Percentiles rank a stretch among this genome's conserved stretches.
Evolutionary conservation across 2,113 vertebrate species (phyloP).

Genomic region (Heloderma charlesbogerti): DNA sequence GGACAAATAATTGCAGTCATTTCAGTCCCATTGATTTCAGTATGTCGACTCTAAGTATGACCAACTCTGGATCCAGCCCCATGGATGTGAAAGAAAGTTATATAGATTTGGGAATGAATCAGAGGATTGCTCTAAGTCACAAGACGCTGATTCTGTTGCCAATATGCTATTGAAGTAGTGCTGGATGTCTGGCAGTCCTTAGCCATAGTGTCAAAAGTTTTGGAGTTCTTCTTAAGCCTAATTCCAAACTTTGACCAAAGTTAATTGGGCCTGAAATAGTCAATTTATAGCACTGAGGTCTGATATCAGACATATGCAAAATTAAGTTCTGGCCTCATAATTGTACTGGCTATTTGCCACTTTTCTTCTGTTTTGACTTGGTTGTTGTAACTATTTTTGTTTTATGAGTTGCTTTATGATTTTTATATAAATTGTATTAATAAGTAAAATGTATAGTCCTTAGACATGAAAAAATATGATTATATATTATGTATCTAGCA

Average conservation of each 20-base stretch:
- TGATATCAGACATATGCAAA: not conserved
- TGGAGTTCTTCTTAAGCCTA: not conserved
- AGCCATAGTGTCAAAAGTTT: not conserved
- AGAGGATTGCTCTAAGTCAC: not conserved
- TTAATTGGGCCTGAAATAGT: not conserved
- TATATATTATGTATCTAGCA: not conserved
- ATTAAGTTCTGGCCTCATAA: not conserved
- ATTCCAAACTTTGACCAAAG: not conserved
- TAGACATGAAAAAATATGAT: not conserved
- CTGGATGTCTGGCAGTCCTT: not conserved
- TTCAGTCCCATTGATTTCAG: no score
- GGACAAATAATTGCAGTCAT: not conserved
- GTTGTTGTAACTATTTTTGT: not conserved
- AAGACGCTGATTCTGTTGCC: not conserved
- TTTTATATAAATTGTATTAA: not conserved
- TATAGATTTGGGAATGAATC: not conserved
- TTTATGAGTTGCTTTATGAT: not conserved
- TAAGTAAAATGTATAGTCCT: not conserved
- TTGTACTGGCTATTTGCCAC: not conserved
- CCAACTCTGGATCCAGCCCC: no score
- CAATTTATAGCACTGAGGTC: not conserved
- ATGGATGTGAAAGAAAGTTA: not conserved
- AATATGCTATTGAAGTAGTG: not conserved
- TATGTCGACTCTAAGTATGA: no score
- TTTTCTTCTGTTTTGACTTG: not conserved